phyloP scores from a whole-genome alignment of 2,113 vertebrate genomes.

The Sinocyclocheilus anophthalmus region DNA sequence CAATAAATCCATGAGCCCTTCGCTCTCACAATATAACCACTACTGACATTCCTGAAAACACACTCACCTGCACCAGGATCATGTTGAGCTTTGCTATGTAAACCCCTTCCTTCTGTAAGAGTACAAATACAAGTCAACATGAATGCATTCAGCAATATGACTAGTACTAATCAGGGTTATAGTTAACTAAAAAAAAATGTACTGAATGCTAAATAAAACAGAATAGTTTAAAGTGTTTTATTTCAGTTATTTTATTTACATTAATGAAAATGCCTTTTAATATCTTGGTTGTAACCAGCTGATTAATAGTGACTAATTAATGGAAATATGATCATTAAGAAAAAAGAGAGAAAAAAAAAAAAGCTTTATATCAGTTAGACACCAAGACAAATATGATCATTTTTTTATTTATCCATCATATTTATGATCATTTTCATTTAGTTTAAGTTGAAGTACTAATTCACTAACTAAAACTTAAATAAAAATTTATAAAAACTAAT shows the following conservation, averaged over 20 bases:
- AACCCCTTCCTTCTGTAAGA: slow-evolving; percentile 90
- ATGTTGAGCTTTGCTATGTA: slow-evolving; percentile 97
- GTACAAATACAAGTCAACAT: background rate
- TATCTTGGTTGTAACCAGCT: too few species aligned
- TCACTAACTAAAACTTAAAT: background rate
- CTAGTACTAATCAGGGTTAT: background rate
- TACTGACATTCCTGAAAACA: background rate
- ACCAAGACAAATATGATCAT: background rate
- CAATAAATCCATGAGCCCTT: slow-evolving; percentile 43
- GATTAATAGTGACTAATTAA: background rate
- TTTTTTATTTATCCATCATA: too few species aligned
- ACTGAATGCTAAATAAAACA: background rate
- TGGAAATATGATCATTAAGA: background rate
- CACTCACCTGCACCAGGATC: slow-evolving; percentile 94
- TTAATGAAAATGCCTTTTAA: background rate
- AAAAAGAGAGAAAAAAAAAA: too few species aligned
- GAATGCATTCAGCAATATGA: background rate
- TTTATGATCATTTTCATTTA: background rate
- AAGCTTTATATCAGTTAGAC: too few species aligned
- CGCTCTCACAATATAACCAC: slow-evolving; percentile 59
- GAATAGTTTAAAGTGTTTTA: background rate
- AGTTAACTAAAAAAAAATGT: background rate
- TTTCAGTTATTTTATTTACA: background rate
- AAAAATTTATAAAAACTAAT: background rate
- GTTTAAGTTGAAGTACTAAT: background rate